Base-by-base conservation (phyloP, 1,140 invertebrate genomes). In the Rhysida immarginata region DNA sequence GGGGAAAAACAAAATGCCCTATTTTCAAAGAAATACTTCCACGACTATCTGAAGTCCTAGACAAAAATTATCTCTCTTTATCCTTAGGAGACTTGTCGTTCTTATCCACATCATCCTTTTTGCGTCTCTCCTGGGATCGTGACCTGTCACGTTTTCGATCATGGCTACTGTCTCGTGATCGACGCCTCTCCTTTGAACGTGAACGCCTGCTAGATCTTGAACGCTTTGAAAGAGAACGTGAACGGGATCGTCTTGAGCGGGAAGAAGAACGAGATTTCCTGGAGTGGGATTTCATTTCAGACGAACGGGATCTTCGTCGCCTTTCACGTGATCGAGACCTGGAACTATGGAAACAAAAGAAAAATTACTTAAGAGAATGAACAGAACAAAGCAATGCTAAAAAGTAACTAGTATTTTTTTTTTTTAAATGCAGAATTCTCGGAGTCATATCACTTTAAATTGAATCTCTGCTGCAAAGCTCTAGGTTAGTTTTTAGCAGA, bases 291-390 rank as follows among this genome's bases (percentile, higher is more conserved):
- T n/a, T n/a, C n/a, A n/a, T n/a, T n/a, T n/a, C n/a, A n/a, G n/a
- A n/a, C n/a, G n/a, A n/a, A 41, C 11, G 11, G 35, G 35, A 41
- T 41, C 35, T 41, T 16, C 53, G 25, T 13, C 27, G 51, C 13
- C 63, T 54, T 26, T 65, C 64, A 24, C 65, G 58, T n/a, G 65
- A 64, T 26, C 59, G 52, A 18, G 62, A 63, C 25, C 62, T 49
- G 11, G 57, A 60, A 27, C n/a, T n/a, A n/a, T n/a, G n/a, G n/a
- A n/a, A n/a, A n/a, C n/a, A n/a, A n/a, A n/a, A n/a, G n/a, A 57
- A 53, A 27, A 59, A 61, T 44, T 57, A 56, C 13, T 59, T 58
- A 14, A 58, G 61, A 8, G 55, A 55, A 29, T 60, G n/a, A 13
- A 42, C n/a, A 13, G 41, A 42, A 42, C n/a, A 42, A 42, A 42